Percentiles rank a stretch among this genome's conserved stretches.
Conservation (phyloP, 2,113 vertebrate genomes). For the Pelecanus crispus region DNA sequence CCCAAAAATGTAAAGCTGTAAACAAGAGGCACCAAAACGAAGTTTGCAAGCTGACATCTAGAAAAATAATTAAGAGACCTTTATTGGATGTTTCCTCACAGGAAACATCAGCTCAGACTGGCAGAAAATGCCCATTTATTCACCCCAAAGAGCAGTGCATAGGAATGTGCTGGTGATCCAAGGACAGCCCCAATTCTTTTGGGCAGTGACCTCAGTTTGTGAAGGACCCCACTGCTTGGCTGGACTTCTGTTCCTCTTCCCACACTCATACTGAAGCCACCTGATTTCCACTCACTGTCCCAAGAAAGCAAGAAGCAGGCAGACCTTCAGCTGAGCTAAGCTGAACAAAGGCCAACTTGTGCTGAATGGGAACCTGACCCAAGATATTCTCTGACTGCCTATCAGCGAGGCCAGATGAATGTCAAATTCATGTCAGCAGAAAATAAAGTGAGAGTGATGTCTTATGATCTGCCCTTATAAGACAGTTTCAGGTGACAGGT, state of each 20-base stretch:
- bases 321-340: not conserved
- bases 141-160: not conserved
- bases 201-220: not conserved
- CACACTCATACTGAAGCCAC: not conserved
- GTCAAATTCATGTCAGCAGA: not conserved
- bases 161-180: not conserved
- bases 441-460: not conserved
- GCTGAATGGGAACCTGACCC: not conserved
- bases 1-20: not conserved
- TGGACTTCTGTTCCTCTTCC: not conserved
- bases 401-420: not conserved
- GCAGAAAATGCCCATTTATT: accelerated
- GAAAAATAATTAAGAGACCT: not conserved
- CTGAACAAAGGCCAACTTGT: not conserved
- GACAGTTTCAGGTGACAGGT: not conserved
- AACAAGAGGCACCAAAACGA: not conserved
- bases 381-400: not conserved
- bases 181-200: not conserved
- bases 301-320: not conserved
- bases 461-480: not conserved
- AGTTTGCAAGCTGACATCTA: not conserved
- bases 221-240: not conserved
- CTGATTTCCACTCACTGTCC: not conserved
- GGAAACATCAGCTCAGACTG: not conserved
- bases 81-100: not conserved